Base-by-base conservation (phyloP, 2,797 vertebrate species). In the Falco novaeseelandiae region DNA sequence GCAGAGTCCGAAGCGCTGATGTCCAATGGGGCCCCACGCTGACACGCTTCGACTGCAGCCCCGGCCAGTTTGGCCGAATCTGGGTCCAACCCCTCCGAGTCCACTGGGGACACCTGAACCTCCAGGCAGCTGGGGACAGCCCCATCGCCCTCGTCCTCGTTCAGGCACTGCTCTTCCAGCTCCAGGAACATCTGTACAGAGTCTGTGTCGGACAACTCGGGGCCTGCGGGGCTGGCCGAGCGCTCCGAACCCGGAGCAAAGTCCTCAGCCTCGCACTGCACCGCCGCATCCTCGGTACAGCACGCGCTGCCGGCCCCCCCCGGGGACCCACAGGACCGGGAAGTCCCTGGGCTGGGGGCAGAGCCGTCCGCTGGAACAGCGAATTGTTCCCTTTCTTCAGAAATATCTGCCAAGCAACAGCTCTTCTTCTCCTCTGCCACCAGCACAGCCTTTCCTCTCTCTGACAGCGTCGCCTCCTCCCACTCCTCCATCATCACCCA, bases 401-500 rank as follows among this genome's bases (percentile, higher is more conserved):
- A 98, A 98, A 98, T 49, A 98, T 98, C 98, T 98, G 98, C 98
- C 98, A 98, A 90, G 95, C 91, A 90, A 89, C 96, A 95, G 81
- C 85, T 97, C 89, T 80, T 97, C 96, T 97, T 95, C 93, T 98
- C 97, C 92, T 96, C 95, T 96, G 92, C 90, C 88, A 95, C 79
- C 76, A 96, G 83, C 91, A 92, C 88, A 97, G 89, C 91, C 93
- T 98, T 95, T 93, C 92, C 96, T 95, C 78, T 96, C 84, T 97
- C 98, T 95, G 98, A 98, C 93, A 98, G 97, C 82, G 95, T 97
- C 91, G 98, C 98, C 96, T 95, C 98, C 97, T 98, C 98, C 97
- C 98, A 98, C 89, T 98, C 98, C 92, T 99, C 98, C 98, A 98
- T 98, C 96, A 99, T 97, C 92, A 99, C 98, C 98, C 98, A 98